These are phyloP conservation scores for Catamblyrhynchus diadema DNA, from an alignment of 2,797 vertebrate genomes.

Conservation along the genomic window DNA sequence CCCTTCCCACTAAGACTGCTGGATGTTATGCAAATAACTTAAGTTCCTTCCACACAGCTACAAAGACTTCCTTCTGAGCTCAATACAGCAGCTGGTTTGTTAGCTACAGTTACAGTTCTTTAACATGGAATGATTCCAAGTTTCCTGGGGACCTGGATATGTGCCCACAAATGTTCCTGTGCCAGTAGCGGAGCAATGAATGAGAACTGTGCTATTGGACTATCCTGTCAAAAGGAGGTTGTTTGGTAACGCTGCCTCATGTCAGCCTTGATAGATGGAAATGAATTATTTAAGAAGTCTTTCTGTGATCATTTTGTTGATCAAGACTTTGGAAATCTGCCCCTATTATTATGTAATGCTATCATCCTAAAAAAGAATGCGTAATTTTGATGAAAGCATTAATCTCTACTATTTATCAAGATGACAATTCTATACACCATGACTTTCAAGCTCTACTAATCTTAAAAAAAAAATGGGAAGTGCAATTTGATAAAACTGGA, in stretches of 20 bases:
- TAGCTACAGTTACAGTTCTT: constrained; percentile 48
- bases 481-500: constrained; percentile 21
- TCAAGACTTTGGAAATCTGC: not conserved
- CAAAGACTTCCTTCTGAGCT: constrained; percentile 56
- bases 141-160: constrained; percentile 18
- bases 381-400: not conserved
- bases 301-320: constrained; percentile 18
- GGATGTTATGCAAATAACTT: constrained; percentile 70
- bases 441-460: constrained; percentile 17
- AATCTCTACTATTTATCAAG: constrained; percentile 29
- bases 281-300: not conserved
- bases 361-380: constrained; percentile 38
- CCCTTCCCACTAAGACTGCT: constrained; percentile 49
- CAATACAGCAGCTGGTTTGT: constrained; percentile 51
- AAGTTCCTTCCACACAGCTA: constrained; percentile 62
- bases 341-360: constrained; percentile 22
- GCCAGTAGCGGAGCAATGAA: constrained; percentile 16
- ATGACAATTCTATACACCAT: constrained; percentile 11
- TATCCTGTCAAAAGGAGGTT: constrained; percentile 21
- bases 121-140: constrained; percentile 19
- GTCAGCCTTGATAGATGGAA: constrained; percentile 25
- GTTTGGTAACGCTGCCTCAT: not conserved
- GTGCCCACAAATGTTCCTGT: not conserved
- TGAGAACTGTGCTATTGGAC: not conserved
- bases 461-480: constrained; percentile 42